Conservation (phyloP, 1,140 invertebrate genomes). For the Subanguina moxae region DNA sequence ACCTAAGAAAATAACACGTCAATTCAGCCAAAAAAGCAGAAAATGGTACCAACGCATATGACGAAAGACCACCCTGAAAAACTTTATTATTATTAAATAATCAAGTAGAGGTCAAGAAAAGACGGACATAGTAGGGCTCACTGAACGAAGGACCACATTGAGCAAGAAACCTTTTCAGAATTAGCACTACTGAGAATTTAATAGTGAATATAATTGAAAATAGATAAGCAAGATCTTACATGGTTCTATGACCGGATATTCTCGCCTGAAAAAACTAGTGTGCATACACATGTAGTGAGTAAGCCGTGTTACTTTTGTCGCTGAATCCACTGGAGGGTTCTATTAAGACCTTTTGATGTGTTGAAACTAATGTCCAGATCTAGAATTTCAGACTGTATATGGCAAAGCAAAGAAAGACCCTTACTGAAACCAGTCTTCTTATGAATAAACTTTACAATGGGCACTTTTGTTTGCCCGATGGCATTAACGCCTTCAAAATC, state of each 20-base stretch:
- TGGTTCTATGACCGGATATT: no score
- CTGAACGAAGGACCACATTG: constrained; percentile 81
- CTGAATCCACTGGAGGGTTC: constrained; percentile 27
- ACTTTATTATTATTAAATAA: neutral
- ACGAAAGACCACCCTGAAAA: constrained; percentile 92
- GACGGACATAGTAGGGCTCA: constrained; percentile 72
- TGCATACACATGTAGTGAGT: no score
- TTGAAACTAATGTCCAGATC: constrained; percentile 40
- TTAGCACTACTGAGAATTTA: constrained; percentile 20
- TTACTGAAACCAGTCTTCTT: constrained; percentile 28
- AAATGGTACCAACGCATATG: constrained; percentile 96
- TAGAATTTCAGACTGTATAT: no score
- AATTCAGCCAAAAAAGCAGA: constrained; percentile 82
- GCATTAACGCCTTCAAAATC: constrained; percentile 20
- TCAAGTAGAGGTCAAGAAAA: neutral
- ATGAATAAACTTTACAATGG: constrained; percentile 33
- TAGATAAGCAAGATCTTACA: neutral
- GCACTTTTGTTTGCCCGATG: constrained; percentile 20
- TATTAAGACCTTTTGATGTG: neutral
- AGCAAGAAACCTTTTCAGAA: constrained; percentile 60
- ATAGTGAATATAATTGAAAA: neutral
- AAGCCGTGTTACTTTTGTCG: constrained; percentile 12
- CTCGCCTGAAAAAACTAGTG: no score
- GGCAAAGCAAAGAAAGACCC: no score
- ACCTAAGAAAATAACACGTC: neutral